Evolutionary conservation across 2,888 invertebrate species (phyloP), one percentile per base, ranked within the genome.

Genomic region (Arrhopalites spinosus): DNA sequence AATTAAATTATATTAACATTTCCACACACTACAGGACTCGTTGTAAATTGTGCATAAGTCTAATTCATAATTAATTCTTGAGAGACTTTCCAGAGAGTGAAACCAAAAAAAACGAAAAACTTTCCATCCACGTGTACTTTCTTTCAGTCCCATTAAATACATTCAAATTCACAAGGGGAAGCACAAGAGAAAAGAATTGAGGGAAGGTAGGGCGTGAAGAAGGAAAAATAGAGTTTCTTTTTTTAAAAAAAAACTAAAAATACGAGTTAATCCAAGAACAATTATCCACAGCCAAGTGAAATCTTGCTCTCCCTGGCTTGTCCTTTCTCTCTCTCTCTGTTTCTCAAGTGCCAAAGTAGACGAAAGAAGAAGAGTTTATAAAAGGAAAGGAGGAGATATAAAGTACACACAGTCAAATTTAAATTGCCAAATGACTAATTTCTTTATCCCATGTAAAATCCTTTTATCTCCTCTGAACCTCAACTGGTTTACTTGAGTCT

Each of bases 351-450:
- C 25, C 59, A 3, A 23, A 23, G 25, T 59, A 25, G 20, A 20
- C 7, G 25, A 7, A 23, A 23, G 13, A 50, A 2, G 15, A n/a
- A 50, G 50, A 11, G 20, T 50, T 5, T 50, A 27, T 20, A 27
- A 25, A 3, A 27, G 59, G 59, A 8, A 13, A 1, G 59, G 13
- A 2, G 25, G 15, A 25, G 59, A 15, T 25, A 59, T 25, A 27
- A 25, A 59, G 59, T 25, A 59, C 27, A 23, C 20, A 53, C 5
- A 68, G 50, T 68, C 45, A 68, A 68, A 68, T 47, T 68, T 68
- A 50, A 68, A 68, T 68, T 68, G 47, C 68, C 68, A 47, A 68
- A 68, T 68, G 68, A 68, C 68, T 68, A 68, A 68, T 68, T 68
- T 68, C 68, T 68, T 68, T 68, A 68, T 50, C 59, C 36, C 68